These are phyloP conservation scores for Caenorhabditis sp. DNA, from an alignment of 2,888 invertebrate species.

Conservation along the genomic window DNA sequence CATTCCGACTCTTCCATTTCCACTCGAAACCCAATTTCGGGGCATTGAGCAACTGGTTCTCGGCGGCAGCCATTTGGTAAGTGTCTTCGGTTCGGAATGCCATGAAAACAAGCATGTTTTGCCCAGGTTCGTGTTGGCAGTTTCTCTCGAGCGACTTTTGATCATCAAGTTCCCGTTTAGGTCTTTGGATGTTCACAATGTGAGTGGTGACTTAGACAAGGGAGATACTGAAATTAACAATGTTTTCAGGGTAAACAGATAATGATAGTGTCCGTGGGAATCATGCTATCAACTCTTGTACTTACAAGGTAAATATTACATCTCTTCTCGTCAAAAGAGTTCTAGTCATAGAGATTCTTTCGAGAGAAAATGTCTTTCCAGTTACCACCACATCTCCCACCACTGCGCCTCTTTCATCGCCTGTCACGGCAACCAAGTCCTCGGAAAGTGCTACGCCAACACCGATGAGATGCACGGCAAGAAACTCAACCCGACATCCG, in stretches of 20 bases:
- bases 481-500: conserved; percentile 64
- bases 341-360: too few relatives aligned
- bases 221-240: not conserved
- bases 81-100: conserved; percentile 15
- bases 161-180: conserved; percentile 76
- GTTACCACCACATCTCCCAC: conserved; percentile 71
- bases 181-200: conserved; percentile 71
- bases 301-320: conserved; percentile 54
- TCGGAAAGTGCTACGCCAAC: conserved; percentile 68
- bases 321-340: too few relatives aligned
- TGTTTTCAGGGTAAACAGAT: conserved; percentile 68
- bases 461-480: conserved; percentile 58
- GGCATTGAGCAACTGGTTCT: conserved; percentile 75
- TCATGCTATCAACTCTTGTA: conserved; percentile 63
- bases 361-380: too few relatives aligned
- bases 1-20: conserved; percentile 70
- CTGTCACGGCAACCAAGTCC: conserved; percentile 67
- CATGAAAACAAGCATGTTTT: conserved; percentile 19
- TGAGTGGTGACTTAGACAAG: conserved; percentile 24
- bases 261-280: conserved; percentile 56
- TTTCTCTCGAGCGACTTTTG: conserved; percentile 73
- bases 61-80: conserved; percentile 76
- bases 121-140: conserved; percentile 76
- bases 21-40: conserved; percentile 71
- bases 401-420: conserved; percentile 64